Percentiles rank a stretch among this genome's conserved stretches.
These are phyloP conservation scores for Aphyosemion australe DNA, from an alignment of 2,113 vertebrate genomes.

Conservation along the genomic window DNA sequence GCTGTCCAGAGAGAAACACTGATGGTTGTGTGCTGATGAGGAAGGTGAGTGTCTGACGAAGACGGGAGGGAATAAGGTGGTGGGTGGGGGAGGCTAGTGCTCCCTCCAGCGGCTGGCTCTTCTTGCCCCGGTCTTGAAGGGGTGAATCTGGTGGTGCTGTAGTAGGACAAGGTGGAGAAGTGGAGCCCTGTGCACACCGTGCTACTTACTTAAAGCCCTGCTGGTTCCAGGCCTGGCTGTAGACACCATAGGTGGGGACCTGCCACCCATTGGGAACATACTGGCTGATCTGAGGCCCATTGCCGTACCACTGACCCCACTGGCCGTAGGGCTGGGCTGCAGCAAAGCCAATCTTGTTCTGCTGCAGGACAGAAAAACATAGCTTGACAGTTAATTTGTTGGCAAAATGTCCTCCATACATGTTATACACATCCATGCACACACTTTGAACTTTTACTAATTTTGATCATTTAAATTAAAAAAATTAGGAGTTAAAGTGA, in stretches of 20 bases:
- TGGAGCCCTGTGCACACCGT: slow-evolving; percentile 53
- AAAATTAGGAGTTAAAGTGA: no score
- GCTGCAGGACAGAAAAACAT: slow-evolving; percentile 57
- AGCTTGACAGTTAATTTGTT: no score
- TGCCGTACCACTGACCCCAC: slow-evolving; percentile 97
- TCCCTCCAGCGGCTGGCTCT: slow-evolving; percentile 58
- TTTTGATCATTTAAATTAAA: no score
- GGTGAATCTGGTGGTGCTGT: slow-evolving; percentile 43
- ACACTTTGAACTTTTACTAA: no score
- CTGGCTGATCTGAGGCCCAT: slow-evolving; percentile 92
- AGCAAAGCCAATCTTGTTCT: slow-evolving; percentile 91
- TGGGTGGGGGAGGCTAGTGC: slow-evolving; percentile 21
- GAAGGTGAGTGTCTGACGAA: slow-evolving; percentile 34
- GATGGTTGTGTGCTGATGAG: slow-evolving; percentile 36
- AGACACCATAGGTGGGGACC: slow-evolving; percentile 92
- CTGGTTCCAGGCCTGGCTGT: slow-evolving; percentile 95
- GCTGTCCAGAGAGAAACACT: slow-evolving; percentile 15
- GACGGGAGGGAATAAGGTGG: slow-evolving; percentile 11
- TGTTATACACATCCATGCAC: no score
- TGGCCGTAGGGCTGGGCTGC: slow-evolving; percentile 92
- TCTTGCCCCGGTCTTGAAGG: slow-evolving; percentile 47
- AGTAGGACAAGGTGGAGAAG: slow-evolving; percentile 57
- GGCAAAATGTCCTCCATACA: no score
- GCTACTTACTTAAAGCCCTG: slow-evolving; percentile 94
- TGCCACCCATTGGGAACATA: slow-evolving; percentile 98